Conservation (phyloP, 2,888 invertebrate genomes). For the Drosophila subquinaria region DNA sequence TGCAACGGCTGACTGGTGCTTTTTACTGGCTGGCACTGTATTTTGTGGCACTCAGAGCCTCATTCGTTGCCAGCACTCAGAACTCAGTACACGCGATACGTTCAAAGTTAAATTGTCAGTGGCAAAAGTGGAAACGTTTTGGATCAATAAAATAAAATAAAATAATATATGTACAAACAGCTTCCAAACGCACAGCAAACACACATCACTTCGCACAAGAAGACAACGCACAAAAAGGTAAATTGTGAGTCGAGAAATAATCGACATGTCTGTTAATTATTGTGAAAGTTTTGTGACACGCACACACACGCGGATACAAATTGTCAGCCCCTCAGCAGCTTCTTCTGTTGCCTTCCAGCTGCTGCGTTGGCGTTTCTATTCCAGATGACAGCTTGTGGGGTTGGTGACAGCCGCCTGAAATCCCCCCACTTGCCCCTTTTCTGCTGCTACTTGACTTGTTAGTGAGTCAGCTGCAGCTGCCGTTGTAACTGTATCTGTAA, state of each 20-base stretch:
- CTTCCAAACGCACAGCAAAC: constrained; percentile 5
- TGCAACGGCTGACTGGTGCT: constrained; percentile 61
- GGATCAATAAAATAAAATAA: constrained; percentile 54
- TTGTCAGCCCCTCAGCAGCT: constrained; percentile 47
- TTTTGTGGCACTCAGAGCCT: constrained; percentile 34
- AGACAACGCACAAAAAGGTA: constrained; percentile 56
- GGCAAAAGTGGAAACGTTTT: constrained; percentile 69
- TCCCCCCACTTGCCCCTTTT: not conserved
- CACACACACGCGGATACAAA: constrained; percentile 53
- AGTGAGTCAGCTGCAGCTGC: constrained; percentile 39
- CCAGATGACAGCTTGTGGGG: constrained; percentile 71
- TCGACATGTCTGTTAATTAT: constrained; percentile 81
- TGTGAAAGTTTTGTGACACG: constrained; percentile 72
- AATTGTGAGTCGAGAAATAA: constrained; percentile 74
- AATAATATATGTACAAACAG: constrained; percentile 39
- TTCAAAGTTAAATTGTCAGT: constrained; percentile 69
- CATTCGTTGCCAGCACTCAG: constrained; percentile 69
- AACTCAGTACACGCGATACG: constrained; percentile 73
- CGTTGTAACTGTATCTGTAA: constrained; percentile 25
- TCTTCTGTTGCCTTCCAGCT: constrained; percentile 25
- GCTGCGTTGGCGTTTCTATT: constrained; percentile 58
- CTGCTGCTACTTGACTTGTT: constrained; percentile 32
- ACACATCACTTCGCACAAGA: constrained; percentile 14
- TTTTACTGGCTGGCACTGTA: constrained; percentile 18
- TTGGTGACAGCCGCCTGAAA: constrained; percentile 51